Conservation (phyloP, 2,888 invertebrate species). For the Cloeon dipterum region DNA sequence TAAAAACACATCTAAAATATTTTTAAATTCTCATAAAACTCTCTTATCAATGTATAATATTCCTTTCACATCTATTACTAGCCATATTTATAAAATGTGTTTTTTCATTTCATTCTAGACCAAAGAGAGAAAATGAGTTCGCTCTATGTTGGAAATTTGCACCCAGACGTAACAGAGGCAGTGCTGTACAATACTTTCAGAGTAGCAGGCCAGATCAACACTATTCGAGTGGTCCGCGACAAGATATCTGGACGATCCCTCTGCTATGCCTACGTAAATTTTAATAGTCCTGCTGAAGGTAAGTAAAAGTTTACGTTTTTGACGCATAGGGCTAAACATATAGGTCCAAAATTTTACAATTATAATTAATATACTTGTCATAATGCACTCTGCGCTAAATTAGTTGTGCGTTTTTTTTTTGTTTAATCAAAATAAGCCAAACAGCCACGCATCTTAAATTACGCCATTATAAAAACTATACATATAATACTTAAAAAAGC, state of each 20-base stretch:
- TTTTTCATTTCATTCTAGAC: no score
- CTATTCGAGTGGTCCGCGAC: slow-evolving; percentile 97
- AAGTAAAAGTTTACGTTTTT: slow-evolving; percentile 24
- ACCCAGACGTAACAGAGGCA: slow-evolving; percentile 95
- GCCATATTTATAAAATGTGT: no score
- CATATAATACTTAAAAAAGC: no score
- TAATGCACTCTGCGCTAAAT: no score
- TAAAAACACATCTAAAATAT: no score
- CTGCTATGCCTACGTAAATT: slow-evolving; percentile 99
- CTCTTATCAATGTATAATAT: no score
- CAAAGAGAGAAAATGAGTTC: slow-evolving; percentile 90
- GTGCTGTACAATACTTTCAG: slow-evolving; percentile 99
- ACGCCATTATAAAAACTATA: no score
- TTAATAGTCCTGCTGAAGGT: slow-evolving; percentile 99
- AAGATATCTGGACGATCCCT: slow-evolving; percentile 91
- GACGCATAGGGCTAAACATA: no score
- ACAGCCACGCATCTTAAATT: no score
- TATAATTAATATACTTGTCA: background rate
- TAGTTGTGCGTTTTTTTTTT: background rate
- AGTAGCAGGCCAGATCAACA: slow-evolving; percentile 91
- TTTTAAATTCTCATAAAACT: no score
- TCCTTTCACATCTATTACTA: no score
- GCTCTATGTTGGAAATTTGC: slow-evolving; percentile 96
- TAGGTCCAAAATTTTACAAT: background rate
- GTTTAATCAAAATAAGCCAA: no score